Conservation (phyloP, 1,140 invertebrate genomes). For the Leptinotarsa defecta region DNA sequence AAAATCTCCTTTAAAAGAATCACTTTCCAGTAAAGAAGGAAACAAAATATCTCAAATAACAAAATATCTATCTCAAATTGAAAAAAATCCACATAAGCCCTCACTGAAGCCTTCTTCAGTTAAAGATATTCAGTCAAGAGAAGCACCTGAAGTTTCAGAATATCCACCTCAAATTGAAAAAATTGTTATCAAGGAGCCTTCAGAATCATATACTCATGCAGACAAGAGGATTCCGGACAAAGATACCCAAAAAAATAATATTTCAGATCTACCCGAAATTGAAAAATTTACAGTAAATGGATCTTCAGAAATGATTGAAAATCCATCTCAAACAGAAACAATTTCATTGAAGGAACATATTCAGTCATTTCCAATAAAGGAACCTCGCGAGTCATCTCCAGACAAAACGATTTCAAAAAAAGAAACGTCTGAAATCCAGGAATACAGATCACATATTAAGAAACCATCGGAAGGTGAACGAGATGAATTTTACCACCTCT, state of each 20-base stretch:
- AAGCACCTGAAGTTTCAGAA: constrained; percentile 32
- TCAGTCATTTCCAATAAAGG: constrained; percentile 27
- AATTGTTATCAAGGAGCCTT: not conserved
- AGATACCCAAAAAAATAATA: constrained; percentile 19
- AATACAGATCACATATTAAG: not conserved
- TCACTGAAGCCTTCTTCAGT: constrained; percentile 16
- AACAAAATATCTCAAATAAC: too few relatives aligned
- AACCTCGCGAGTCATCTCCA: constrained; percentile 26
- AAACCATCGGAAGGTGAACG: too few relatives aligned
- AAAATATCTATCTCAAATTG: too few relatives aligned
- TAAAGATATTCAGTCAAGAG: constrained; percentile 29
- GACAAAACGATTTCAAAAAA: constrained; percentile 20
- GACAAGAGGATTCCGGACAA: constrained; percentile 26
- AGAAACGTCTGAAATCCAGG: constrained; percentile 1
- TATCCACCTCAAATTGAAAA: constrained; percentile 40
- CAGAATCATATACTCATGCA: constrained; percentile 25
- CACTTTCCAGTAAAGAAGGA: not conserved
- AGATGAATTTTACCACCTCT: too few relatives aligned
- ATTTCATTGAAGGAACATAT: constrained; percentile 18
- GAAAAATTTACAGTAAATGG: constrained; percentile 43
- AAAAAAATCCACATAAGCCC: not conserved
- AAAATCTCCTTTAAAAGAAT: too few relatives aligned
- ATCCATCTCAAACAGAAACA: constrained; percentile 34
- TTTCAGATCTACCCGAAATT: constrained; percentile 40
- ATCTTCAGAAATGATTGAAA: constrained; percentile 34